phyloP scores from a whole-genome alignment of 2,113 vertebrate species.

The Pheucticus melanocephalus region DNA sequence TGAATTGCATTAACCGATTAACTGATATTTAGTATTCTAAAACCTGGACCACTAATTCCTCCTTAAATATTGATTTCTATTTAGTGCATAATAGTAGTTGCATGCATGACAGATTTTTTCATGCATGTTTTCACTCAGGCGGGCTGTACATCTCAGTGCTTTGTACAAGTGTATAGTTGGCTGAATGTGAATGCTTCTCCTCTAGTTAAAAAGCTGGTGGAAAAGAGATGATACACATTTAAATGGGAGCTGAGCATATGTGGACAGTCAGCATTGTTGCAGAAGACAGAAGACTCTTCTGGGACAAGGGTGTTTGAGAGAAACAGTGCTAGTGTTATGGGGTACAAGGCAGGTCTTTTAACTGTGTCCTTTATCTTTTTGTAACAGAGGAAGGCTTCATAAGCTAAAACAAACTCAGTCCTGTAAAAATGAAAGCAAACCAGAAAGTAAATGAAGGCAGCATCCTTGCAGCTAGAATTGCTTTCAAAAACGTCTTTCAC shows the following conservation, averaged over 20 bases:
- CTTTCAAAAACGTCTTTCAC: background rate
- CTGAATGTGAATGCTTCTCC: background rate
- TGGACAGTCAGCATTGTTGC: background rate
- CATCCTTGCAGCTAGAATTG: background rate
- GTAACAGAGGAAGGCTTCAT: background rate
- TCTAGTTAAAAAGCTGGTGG: background rate
- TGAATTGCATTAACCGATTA: background rate
- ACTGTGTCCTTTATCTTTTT: background rate
- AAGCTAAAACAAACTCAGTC: background rate
- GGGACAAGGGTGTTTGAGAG: background rate
- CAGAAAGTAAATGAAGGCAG: background rate
- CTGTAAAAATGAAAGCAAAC: background rate
- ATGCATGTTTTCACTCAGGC: background rate
- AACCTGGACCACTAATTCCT: background rate
- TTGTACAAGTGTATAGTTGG: background rate
- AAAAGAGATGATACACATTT: background rate
- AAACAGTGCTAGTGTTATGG: background rate
- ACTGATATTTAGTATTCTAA: background rate
- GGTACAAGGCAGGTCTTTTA: background rate
- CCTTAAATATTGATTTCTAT: background rate
- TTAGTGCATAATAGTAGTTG: background rate
- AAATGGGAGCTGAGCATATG: background rate
- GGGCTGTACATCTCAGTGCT: background rate
- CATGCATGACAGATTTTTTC: background rate
- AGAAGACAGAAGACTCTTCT: background rate